A percentile compares a stretch with the other conserved stretches of the same genome.
These are phyloP conservation scores for Oreohelix idahoensis DNA, from an alignment of 1,140 invertebrate species.

Conservation along the genomic window DNA sequence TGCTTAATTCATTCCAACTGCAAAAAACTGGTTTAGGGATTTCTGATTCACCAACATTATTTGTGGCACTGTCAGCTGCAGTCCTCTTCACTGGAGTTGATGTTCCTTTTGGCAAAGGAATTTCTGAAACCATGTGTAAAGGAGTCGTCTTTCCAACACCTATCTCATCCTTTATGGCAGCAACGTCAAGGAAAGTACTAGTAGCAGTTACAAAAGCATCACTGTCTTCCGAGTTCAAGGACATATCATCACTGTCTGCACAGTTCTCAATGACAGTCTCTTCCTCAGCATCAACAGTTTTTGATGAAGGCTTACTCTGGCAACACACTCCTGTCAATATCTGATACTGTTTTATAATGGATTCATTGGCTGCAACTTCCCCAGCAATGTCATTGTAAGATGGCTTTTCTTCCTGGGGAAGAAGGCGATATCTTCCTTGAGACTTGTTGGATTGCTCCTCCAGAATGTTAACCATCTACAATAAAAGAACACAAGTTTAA, in stretches of 20 bases:
- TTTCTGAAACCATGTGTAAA: background rate
- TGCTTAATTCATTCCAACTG: background rate
- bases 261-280: background rate
- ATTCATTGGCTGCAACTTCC: conserved; percentile 32
- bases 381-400: conserved; percentile 31
- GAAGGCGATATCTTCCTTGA: conserved; percentile 24
- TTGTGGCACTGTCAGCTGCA: background rate
- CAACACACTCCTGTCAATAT: background rate
- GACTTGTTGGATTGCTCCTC: conserved; percentile 12
- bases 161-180: background rate
- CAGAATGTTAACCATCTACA: conserved; percentile 15
- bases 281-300: background rate
- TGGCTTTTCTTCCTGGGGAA: conserved; percentile 18
- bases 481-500: background rate
- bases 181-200: background rate
- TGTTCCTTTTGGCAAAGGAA: background rate
- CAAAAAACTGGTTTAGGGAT: background rate
- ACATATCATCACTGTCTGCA: background rate
- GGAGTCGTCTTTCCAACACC: background rate
- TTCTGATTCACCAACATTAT: background rate
- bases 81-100: background rate
- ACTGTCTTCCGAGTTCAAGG: background rate
- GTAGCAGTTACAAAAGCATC: conserved; percentile 3
- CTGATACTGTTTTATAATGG: background rate
- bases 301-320: background rate